Percentiles rank a stretch among this genome's conserved stretches.
Evolutionary conservation across 2,888 invertebrate genomes (phyloP).

Genomic region (Prostheceraeus crozeri): DNA sequence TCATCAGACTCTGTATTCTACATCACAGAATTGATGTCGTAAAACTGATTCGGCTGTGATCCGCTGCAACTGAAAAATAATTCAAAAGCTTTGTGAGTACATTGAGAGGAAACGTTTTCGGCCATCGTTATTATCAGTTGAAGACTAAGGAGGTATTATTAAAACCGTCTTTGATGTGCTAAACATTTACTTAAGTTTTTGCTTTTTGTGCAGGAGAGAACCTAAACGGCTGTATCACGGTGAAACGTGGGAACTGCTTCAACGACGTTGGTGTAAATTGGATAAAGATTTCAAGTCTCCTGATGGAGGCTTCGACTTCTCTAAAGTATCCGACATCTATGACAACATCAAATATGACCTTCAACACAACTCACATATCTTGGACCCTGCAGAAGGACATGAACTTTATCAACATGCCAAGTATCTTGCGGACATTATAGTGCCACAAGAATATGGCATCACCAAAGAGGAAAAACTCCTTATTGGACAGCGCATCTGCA

Average conservation of each 20-base stretch:
- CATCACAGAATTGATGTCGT: too few relatives aligned
- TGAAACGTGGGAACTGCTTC: constrained; percentile 97
- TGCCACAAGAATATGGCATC: constrained; percentile 97
- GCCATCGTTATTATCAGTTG: too few relatives aligned
- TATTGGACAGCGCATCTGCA: constrained; percentile 93
- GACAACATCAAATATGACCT: constrained; percentile 96
- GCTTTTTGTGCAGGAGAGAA: too few relatives aligned
- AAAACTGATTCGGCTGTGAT: too few relatives aligned
- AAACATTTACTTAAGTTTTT: too few relatives aligned
- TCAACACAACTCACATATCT: constrained; percentile 89
- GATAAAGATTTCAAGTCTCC: constrained; percentile 81
- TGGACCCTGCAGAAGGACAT: constrained; percentile 64
- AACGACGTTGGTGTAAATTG: constrained; percentile 90
- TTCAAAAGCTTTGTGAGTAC: too few relatives aligned
- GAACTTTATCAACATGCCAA: constrained; percentile 79
- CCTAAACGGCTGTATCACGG: constrained; percentile 90
- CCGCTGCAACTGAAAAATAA: too few relatives aligned
- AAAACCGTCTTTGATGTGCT: too few relatives aligned
- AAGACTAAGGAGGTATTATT: too few relatives aligned
- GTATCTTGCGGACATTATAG: constrained; percentile 93
- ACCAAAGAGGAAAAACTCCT: constrained; percentile 87
- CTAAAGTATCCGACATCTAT: constrained; percentile 97
- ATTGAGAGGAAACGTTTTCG: too few relatives aligned
- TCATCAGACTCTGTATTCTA: too few relatives aligned
- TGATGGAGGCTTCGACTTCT: constrained; percentile 73